Percentiles rank a stretch among this genome's conserved stretches.
These are phyloP conservation scores for Mirza zaza DNA, from an alignment of 2,113 vertebrate species.

Conservation along the genomic window DNA sequence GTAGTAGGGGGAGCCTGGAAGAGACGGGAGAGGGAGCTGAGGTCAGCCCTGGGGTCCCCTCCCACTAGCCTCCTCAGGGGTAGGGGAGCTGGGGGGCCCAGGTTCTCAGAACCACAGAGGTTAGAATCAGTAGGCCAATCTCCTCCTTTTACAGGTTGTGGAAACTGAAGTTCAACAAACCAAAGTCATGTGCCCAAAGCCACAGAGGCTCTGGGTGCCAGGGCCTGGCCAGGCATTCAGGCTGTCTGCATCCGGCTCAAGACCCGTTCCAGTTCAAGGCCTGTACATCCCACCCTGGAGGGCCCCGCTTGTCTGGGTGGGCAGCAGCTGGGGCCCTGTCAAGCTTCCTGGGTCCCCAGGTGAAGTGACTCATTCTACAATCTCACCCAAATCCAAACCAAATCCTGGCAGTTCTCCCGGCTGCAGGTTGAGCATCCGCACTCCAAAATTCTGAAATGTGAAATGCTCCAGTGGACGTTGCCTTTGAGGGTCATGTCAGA, in stretches of 20 bases:
- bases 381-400: constrained; percentile 10
- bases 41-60: background rate
- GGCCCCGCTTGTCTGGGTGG: background rate
- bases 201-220: background rate
- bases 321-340: background rate
- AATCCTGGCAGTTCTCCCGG: background rate
- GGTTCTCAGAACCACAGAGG: background rate
- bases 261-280: background rate
- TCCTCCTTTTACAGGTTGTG: background rate
- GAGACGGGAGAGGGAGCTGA: background rate
- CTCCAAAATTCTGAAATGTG: background rate
- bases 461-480: background rate
- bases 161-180: background rate
- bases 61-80: background rate
- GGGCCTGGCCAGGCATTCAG: background rate
- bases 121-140: background rate
- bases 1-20: constrained; percentile 96
- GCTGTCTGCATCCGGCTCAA: background rate
- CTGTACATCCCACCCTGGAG: background rate
- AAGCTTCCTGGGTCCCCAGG: background rate
- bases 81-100: background rate
- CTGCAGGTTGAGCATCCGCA: background rate
- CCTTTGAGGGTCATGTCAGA: no score
- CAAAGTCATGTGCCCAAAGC: background rate
- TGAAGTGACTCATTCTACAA: background rate